These are phyloP conservation scores for Hipparchia sbordonii DNA, from an alignment of 2,888 invertebrate species.

Conservation along the genomic window DNA sequence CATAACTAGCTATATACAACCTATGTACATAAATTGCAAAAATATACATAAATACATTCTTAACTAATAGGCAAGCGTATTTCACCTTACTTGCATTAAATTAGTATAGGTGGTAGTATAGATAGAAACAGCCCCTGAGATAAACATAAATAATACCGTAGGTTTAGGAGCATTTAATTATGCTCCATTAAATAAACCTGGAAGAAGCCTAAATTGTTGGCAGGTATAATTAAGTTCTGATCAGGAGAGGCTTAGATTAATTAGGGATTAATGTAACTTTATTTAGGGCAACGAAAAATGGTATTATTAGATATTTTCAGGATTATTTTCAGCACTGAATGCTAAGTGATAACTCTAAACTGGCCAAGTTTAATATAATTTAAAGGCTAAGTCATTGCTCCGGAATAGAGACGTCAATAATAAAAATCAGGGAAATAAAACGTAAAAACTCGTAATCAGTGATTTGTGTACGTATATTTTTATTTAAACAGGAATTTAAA, in stretches of 20 bases:
- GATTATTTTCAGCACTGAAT: slow-evolving; percentile 9
- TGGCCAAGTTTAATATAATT: slow-evolving; percentile 4
- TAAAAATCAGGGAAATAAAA: slow-evolving; percentile 6
- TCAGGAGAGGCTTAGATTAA: background rate
- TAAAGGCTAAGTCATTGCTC: slow-evolving; percentile 30
- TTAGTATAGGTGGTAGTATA: background rate
- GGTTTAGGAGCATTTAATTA: slow-evolving; percentile 1
- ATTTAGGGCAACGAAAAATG: background rate
- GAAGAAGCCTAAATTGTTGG: slow-evolving; percentile 14
- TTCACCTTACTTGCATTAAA: background rate
- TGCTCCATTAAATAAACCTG: slow-evolving; percentile 1
- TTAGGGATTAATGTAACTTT: background rate
- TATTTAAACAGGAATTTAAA: background rate
- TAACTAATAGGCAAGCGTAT: background rate
- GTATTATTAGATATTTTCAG: background rate
- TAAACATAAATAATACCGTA: slow-evolving; percentile 8
- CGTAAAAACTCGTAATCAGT: slow-evolving; percentile 36
- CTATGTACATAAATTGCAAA: background rate
- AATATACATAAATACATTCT: background rate
- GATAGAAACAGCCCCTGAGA: slow-evolving; percentile 4
- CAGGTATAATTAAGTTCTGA: slow-evolving; percentile 11
- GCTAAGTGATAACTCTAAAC: background rate
- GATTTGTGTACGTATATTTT: slow-evolving; percentile 36
- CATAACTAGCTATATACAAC: slow-evolving; percentile 7
- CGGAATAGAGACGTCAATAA: slow-evolving; percentile 18